Base-by-base conservation (phyloP, 2,797 vertebrate species). In the Benthosema pterotum region DNA sequence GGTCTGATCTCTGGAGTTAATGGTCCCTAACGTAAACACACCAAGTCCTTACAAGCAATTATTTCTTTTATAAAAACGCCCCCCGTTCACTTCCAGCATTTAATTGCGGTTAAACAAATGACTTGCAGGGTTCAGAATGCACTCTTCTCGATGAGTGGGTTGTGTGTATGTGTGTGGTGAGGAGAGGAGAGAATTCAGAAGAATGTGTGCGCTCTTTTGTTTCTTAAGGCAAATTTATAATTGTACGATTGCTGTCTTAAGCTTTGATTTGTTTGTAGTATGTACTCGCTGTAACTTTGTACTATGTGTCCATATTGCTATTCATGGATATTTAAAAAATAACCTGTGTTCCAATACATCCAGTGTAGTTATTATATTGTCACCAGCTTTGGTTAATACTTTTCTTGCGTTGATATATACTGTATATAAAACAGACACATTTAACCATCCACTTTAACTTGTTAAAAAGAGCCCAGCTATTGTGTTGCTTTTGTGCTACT, bases 51-150 rank as follows among this genome's bases (percentile, higher is more conserved):
- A 90, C 88, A 89, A 92, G 90, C 92, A 92, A 91, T 94, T 92
- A 92, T 89, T 91, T 85, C 86, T 84, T 89, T 88, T 85, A 90
- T 91, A 93, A 92, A n/a, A 93, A 91, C 85, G 82, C 82, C 87
- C 74, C 75, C 83, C 74, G 71, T 74, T 88, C 88, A 85, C 85
- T 87, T 91, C 86, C 89, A 90, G 81, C 80, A 74, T 91, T 92
- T 91, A 92, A 92, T 92, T 92, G 89, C 82, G 86, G 89, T 90
- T 79, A 90, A 91, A 91, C 76, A 89, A 92, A 91, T 89, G 86
- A 91, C 89, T 91, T 32, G 78, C 86, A 84, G 77, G 77, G 87
- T 81, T 82, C 78, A 91, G 88, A 87, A 91, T 90, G 89, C 74
- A 53, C 77, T 16, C 57, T 73, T 83, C 79, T 75, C 63, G 62